A percentile compares a stretch with the other conserved stretches of the same genome.
Evolutionary conservation across 37 sponge, comb jelly and placozoan species (phyloP).

Genomic region (Petrosia ficiformis): DNA sequence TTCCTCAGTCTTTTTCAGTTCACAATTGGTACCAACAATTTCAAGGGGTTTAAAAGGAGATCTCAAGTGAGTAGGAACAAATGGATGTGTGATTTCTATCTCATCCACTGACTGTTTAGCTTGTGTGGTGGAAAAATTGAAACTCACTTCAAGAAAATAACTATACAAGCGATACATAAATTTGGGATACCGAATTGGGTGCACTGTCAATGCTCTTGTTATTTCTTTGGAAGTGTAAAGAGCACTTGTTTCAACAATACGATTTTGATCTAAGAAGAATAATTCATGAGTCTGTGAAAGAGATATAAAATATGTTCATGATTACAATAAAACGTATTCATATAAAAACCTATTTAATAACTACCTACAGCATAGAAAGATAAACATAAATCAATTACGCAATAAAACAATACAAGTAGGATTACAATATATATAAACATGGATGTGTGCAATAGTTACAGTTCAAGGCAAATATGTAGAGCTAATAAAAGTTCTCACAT

Average conservation of each 20-base stretch:
- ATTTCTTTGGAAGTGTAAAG: conserved; percentile 19
- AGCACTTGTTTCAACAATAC: conserved; percentile 1
- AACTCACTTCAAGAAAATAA: conserved; percentile 42
- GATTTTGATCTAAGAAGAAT: conserved; percentile 32
- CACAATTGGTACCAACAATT: too few species aligned
- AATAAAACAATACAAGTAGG: too few species aligned
- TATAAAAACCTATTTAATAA: too few species aligned
- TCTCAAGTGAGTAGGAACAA: conserved; percentile 49
- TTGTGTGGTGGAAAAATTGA: conserved; percentile 30
- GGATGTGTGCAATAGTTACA: too few species aligned
- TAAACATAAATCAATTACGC: too few species aligned
- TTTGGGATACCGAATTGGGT: conserved; percentile 54
- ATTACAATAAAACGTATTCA: too few species aligned
- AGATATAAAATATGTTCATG: not conserved
- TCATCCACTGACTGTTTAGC: not conserved
- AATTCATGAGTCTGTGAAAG: conserved; percentile 25
- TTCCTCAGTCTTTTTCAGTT: not conserved
- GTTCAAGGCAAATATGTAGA: too few species aligned
- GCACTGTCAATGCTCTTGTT: conserved; percentile 19
- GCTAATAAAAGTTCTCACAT: too few species aligned
- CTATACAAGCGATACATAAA: conserved; percentile 59
- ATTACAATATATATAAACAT: too few species aligned
- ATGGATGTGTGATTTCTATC: conserved; percentile 24
- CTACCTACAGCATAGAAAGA: too few species aligned
- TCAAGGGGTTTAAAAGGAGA: conserved; percentile 6